Percentiles rank a stretch among this genome's conserved stretches.
Conservation (phyloP, 2,888 invertebrate species). For the Petrophora chlorosata region DNA sequence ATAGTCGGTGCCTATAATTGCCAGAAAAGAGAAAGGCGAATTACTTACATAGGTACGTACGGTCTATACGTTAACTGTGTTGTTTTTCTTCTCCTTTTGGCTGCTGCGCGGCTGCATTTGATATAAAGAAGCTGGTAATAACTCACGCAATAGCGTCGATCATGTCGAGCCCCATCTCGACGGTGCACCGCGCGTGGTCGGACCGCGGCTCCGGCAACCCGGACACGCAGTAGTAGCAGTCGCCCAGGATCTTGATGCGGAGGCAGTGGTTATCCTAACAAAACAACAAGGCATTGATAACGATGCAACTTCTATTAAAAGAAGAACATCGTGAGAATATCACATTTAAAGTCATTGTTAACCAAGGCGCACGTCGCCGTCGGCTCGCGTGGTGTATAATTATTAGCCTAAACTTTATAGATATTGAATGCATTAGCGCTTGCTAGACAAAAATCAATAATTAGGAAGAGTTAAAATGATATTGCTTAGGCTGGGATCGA, state of each 20-base stretch:
- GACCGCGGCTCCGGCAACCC: slow-evolving; percentile 95
- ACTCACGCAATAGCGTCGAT: slow-evolving; percentile 93
- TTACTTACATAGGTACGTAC: too few species aligned
- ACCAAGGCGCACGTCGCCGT: too few species aligned
- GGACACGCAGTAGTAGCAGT: slow-evolving; percentile 97
- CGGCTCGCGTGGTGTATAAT: too few species aligned
- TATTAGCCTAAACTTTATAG: too few species aligned
- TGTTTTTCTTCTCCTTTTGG: too few species aligned
- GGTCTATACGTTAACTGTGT: too few species aligned
- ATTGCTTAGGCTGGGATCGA: too few species aligned
- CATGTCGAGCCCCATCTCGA: slow-evolving; percentile 94
- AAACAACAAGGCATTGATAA: slow-evolving; percentile 4
- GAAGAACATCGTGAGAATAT: not conserved
- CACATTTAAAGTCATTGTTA: too few species aligned
- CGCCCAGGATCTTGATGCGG: slow-evolving; percentile 93
- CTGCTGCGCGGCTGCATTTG: not conserved
- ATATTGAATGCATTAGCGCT: too few species aligned
- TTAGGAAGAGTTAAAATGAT: too few species aligned
- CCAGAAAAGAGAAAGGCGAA: too few species aligned
- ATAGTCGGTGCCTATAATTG: not conserved
- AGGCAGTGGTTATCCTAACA: slow-evolving; percentile 91
- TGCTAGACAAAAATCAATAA: too few species aligned
- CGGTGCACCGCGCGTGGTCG: slow-evolving; percentile 96
- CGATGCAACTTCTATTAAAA: not conserved
- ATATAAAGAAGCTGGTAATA: not conserved